Conservation (phyloP, 2,888 invertebrate genomes). For the Anthophora plumipes region DNA sequence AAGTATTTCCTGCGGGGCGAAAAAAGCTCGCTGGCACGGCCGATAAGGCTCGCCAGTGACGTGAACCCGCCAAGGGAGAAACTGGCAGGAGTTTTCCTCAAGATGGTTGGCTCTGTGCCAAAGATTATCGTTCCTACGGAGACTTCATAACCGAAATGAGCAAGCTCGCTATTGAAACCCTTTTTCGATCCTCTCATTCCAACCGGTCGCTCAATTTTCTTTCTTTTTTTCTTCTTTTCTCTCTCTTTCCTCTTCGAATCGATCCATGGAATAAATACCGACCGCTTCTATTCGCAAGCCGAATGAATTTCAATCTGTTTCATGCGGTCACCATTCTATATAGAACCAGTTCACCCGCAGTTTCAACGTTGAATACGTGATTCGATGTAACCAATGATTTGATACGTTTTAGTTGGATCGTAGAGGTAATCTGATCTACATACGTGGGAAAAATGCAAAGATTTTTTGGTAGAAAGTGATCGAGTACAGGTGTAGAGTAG, state of each 20-base stretch:
- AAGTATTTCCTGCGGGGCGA: slow-evolving; percentile 32
- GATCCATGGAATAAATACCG: slow-evolving; percentile 32
- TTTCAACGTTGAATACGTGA: no score
- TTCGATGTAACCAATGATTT: no score
- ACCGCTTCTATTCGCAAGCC: background rate
- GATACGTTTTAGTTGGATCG: no score
- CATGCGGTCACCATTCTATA: slow-evolving; percentile 9
- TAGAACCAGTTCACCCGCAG: background rate
- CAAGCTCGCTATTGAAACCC: slow-evolving; percentile 37
- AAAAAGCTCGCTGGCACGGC: slow-evolving; percentile 23
- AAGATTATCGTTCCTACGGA: slow-evolving; percentile 56
- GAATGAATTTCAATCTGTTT: slow-evolving; percentile 37
- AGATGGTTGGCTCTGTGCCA: slow-evolving; percentile 52
- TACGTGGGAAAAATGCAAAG: background rate
- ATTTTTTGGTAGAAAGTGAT: background rate
- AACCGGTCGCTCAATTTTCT: background rate
- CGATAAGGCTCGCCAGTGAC: slow-evolving; percentile 32
- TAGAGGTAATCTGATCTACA: no score
- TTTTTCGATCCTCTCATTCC: slow-evolving; percentile 21
- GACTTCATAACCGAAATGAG: slow-evolving; percentile 58
- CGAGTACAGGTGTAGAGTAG: background rate
- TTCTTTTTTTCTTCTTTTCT: no score
- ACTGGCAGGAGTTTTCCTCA: slow-evolving; percentile 34
- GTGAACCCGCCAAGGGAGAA: slow-evolving; percentile 8
- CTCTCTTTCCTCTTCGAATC: slow-evolving; percentile 8